Percentiles rank a stretch among this genome's conserved stretches.
phyloP scores from a whole-genome alignment of 2,888 invertebrate genomes.

The Cosmia pyralina region DNA sequence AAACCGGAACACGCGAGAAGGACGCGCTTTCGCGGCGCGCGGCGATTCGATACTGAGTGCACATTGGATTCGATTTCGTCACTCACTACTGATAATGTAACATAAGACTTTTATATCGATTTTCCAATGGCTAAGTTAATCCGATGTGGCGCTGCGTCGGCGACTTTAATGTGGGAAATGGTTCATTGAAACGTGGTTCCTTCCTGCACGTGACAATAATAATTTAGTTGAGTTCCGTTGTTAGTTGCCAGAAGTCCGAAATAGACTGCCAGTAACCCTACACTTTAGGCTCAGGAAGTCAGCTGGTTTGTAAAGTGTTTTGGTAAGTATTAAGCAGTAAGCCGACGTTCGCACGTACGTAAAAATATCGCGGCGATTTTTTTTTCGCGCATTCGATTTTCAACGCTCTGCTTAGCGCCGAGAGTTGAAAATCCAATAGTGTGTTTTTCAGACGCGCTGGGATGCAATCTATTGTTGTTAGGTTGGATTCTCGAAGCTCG shows the following conservation, averaged over 20 bases:
- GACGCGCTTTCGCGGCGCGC: constrained; percentile 74
- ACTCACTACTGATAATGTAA: constrained; percentile 73
- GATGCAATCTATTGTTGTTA: no score
- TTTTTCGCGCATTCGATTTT: no score
- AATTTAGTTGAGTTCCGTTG: constrained; percentile 7
- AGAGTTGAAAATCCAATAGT: no score
- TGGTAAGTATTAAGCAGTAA: no score
- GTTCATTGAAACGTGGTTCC: constrained; percentile 32
- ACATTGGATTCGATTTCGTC: constrained; percentile 74
- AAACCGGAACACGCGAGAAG: constrained; percentile 54
- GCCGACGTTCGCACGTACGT: no score
- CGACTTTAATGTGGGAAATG: constrained; percentile 39
- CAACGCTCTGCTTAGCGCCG: no score
- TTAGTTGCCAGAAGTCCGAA: constrained; percentile 20
- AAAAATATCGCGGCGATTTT: no score
- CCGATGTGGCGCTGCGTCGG: constrained; percentile 33
- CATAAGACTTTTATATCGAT: constrained; percentile 69
- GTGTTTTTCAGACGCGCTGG: no score
- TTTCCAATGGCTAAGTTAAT: constrained; percentile 53
- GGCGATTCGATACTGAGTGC: constrained; percentile 70
- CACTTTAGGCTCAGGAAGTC: background rate
- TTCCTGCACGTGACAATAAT: constrained; percentile 11
- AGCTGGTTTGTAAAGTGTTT: constrained; percentile 8
- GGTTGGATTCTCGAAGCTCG: no score
- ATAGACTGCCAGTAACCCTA: constrained; percentile 27